Percentiles rank a stretch among this genome's conserved stretches.
These are phyloP conservation scores for Remorina albescens DNA, from an alignment of 2,797 vertebrate species.

Conservation along the genomic window DNA sequence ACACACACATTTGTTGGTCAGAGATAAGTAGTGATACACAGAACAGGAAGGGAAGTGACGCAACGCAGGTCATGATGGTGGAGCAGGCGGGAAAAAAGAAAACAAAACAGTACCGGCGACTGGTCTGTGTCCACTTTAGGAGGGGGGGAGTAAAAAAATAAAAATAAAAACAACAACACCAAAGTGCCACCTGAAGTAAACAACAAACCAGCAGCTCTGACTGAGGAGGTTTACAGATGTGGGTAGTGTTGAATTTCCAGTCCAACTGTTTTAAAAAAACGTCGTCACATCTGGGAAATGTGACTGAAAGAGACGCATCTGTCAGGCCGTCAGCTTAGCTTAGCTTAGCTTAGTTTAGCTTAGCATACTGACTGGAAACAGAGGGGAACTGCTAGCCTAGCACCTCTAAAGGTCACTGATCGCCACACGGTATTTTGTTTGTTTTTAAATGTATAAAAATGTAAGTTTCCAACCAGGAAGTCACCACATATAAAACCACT, in stretches of 20 bases:
- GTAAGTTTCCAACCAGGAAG: neutral
- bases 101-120: neutral
- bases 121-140: slow-evolving; percentile 25
- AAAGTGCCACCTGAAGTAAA: slow-evolving; percentile 28
- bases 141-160: neutral
- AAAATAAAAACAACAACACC: neutral
- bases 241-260: slow-evolving; percentile 60
- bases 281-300: neutral
- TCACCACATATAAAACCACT: neutral
- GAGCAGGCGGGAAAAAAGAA: slow-evolving; percentile 16
- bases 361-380: neutral
- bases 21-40: slow-evolving; percentile 59
- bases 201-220: slow-evolving; percentile 24
- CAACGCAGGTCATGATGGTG: slow-evolving; percentile 3
- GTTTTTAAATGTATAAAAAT: neutral
- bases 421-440: neutral
- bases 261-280: slow-evolving; percentile 25
- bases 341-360: neutral
- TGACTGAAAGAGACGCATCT: neutral
- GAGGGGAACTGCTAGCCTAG: neutral
- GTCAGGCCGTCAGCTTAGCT: neutral
- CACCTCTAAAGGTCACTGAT: neutral
- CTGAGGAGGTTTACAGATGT: slow-evolving; percentile 17
- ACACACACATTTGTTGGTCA: slow-evolving; percentile 37
- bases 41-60: slow-evolving; percentile 36